phyloP scores from a whole-genome alignment of 2,888 invertebrate genomes.

The Agonopterix alstromeriana region DNA sequence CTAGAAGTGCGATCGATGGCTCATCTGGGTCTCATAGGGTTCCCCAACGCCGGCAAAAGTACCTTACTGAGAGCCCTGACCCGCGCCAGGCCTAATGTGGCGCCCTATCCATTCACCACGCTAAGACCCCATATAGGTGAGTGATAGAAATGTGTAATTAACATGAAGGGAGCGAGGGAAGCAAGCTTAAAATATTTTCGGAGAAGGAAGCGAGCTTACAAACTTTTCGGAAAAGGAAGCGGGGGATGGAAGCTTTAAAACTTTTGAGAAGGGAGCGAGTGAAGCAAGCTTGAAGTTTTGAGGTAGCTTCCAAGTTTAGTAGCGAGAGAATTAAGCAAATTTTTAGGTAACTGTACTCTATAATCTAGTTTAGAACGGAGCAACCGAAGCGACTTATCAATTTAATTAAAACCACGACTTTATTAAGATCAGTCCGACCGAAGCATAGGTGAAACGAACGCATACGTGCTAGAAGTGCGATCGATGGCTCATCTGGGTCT shows the following conservation, averaged over 20 bases:
- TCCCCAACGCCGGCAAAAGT: conserved; percentile 97
- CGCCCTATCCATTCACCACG: conserved; percentile 96
- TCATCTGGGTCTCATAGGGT: conserved; percentile 85
- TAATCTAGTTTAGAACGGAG: too few relatives aligned
- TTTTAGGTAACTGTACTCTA: too few relatives aligned
- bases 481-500: conserved; percentile 96
- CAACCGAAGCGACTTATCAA: too few relatives aligned
- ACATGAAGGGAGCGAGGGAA: neutral
- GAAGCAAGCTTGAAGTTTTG: too few relatives aligned
- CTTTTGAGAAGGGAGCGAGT: too few relatives aligned
- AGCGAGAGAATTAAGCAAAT: too few relatives aligned
- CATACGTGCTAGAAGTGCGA: conserved; percentile 88
- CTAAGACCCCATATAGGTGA: conserved; percentile 85
- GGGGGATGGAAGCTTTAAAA: too few relatives aligned
- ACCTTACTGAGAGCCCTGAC: conserved; percentile 90
- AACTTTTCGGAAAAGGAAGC: too few relatives aligned
- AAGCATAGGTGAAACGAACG: conserved; percentile 81
- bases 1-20: conserved; percentile 96
- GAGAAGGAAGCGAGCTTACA: too few relatives aligned
- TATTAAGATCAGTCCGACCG: neutral
- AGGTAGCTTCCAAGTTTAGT: too few relatives aligned
- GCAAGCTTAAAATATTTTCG: too few relatives aligned
- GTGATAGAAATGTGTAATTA: neutral
- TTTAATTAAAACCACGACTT: neutral
- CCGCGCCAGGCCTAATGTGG: conserved; percentile 92